phyloP scores from a whole-genome alignment of 1,140 invertebrate genomes.

The Chrysomallon squamiferum region DNA sequence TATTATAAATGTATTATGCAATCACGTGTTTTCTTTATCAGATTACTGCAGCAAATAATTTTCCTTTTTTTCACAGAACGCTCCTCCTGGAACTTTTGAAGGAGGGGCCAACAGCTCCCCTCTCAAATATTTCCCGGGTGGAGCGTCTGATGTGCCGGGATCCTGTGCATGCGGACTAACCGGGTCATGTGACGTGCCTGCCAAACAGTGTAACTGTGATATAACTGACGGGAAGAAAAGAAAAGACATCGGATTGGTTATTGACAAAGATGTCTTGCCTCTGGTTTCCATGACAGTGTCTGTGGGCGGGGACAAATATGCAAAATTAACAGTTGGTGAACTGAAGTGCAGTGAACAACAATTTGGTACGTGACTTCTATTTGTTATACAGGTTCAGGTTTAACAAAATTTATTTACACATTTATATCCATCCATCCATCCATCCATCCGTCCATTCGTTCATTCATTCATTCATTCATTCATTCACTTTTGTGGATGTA shows the following conservation, averaged over 20 bases:
- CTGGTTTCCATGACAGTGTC: conserved; percentile 11
- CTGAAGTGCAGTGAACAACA: not conserved
- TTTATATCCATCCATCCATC: too few species aligned
- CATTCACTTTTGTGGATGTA: too few species aligned
- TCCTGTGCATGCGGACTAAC: conserved; percentile 1
- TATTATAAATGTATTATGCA: too few species aligned
- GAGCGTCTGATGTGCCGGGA: not conserved
- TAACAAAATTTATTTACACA: too few species aligned
- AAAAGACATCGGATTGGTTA: conserved; percentile 15
- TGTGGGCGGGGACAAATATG: not conserved
- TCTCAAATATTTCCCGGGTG: not conserved
- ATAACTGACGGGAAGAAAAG: conserved; percentile 15
- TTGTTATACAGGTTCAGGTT: too few species aligned
- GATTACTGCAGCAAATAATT: too few species aligned
- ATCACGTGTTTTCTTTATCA: too few species aligned
- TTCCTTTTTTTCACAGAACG: too few species aligned
- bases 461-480: too few species aligned
- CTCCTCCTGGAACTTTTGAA: too few species aligned
- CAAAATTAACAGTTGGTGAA: not conserved
- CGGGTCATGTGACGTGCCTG: not conserved
- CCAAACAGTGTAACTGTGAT: conserved; percentile 16
- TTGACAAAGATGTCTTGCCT: conserved; percentile 13
- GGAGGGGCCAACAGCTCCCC: not conserved
- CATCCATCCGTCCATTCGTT: too few species aligned
- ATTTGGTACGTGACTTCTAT: not conserved